Conservation (phyloP, 2,888 invertebrate species). For the Cosmia pyralina region DNA sequence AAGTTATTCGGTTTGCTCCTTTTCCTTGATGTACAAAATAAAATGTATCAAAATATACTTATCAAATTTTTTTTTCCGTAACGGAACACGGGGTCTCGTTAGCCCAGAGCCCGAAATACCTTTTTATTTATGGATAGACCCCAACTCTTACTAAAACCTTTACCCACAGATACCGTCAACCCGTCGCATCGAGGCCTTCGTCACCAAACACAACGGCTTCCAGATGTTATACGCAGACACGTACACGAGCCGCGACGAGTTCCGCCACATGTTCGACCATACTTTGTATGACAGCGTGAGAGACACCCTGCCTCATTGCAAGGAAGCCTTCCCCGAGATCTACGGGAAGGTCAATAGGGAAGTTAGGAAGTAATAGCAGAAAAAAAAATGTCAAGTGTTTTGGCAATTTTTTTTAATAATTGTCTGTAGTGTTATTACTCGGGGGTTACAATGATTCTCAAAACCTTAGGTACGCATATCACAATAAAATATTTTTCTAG, state of each 20-base stretch:
- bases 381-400: not conserved
- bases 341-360: conserved; percentile 93
- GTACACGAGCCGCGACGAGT: conserved; percentile 93
- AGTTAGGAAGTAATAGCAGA: conserved; percentile 83
- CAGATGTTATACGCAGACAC: conserved; percentile 97
- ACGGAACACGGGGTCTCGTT: too few species aligned
- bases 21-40: too few species aligned
- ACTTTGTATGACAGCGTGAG: conserved; percentile 92
- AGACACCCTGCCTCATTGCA: conserved; percentile 89
- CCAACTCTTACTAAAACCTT: too few species aligned
- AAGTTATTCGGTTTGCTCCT: too few species aligned
- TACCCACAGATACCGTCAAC: conserved; percentile 89
- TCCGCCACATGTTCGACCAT: conserved; percentile 95
- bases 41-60: too few species aligned
- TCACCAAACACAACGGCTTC: conserved; percentile 92
- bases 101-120: too few species aligned
- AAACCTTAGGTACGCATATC: conserved; percentile 13
- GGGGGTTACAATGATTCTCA: conserved; percentile 27
- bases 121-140: too few species aligned
- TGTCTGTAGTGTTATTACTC: not conserved
- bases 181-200: conserved; percentile 92
- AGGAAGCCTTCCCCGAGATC: conserved; percentile 94
- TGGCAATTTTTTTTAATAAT: not conserved
- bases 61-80: too few species aligned
- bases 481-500: conserved; percentile 38